These are phyloP conservation scores for Bambusicola thoracicus DNA, from an alignment of 2,113 vertebrate genomes.

Conservation along the genomic window DNA sequence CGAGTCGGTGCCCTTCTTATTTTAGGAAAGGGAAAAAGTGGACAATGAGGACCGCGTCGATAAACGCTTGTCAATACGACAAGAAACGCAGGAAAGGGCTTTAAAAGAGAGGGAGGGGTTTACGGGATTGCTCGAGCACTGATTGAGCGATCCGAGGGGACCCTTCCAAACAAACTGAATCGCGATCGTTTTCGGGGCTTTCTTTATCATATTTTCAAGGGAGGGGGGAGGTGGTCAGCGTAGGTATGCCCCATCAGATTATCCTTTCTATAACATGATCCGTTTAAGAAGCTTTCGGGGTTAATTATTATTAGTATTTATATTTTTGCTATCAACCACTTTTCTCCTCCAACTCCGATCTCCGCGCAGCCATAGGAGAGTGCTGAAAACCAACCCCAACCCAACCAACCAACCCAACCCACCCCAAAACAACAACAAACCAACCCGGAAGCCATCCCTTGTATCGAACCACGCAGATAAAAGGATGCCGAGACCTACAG, in stretches of 20 bases:
- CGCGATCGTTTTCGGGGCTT: neutral
- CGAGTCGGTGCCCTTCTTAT: too few species aligned
- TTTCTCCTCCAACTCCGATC: neutral
- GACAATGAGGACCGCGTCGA: neutral
- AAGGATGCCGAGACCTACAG: constrained; percentile 48
- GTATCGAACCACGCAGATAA: constrained; percentile 47
- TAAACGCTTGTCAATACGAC: constrained; percentile 21
- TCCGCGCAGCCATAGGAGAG: neutral
- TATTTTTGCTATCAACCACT: neutral
- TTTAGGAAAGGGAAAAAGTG: neutral
- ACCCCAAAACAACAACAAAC: neutral
- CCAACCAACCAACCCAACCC: neutral
- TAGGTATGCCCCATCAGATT: constrained; percentile 17
- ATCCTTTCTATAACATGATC: constrained; percentile 24
- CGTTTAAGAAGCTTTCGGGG: neutral
- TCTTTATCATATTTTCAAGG: neutral
- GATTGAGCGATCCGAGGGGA: neutral
- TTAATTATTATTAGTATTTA: neutral
- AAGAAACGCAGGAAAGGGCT: neutral
- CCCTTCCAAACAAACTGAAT: constrained; percentile 6
- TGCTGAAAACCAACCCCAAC: neutral
- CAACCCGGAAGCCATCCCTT: constrained; percentile 60
- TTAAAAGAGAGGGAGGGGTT: constrained; percentile 14
- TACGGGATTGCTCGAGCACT: neutral
- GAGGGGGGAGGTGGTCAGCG: neutral